Base-by-base conservation (phyloP, 2,797 vertebrate genomes). In the Neoniphon sammara region DNA sequence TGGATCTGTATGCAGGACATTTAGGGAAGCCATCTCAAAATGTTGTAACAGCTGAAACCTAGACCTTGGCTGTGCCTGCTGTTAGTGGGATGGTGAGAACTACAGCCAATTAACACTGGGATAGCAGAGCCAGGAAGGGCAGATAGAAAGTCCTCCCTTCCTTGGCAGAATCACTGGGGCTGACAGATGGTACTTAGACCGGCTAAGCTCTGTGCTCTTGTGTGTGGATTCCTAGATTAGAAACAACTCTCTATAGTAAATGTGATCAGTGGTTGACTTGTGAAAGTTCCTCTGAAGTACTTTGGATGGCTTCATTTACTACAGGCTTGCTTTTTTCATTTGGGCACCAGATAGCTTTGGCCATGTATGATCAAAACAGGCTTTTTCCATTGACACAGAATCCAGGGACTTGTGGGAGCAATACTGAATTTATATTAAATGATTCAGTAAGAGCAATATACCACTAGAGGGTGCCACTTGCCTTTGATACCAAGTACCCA, bases 141-240 rank as follows among this genome's bases (percentile, higher is more conserved):
- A 72, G 65, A 66, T 70, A 47, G 66, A 76, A 61, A 73, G 77
- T 82, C 69, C 72, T 58, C 65, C 68, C 66, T 63, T 55, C 18
- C 44, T 80, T 87, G 79, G 84, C 85, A 74, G 66, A 82, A 52
- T 20, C 55, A 15, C 8, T 8, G 44, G n/a, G 50, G 20, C 59
- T 57, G 69, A 70, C 89, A 90, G 86, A 91, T 87, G 90, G 89
- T 67, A 21, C 68, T 82, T 78, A 84, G 67, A 80, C 23, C 17
- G 66, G 34, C 70, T 89, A 70, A 88, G 72, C 84, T 74, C 63
- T 63, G 25, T 64, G 53, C 62, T 25, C 79, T 60, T 69, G 57
- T 71, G 77, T 81, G 47, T 68, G 31, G 57, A 66, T 30, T 56
- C 49, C n/a, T 36, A 71, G 75, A 85, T 88, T 83, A 84, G 60